phyloP scores from a whole-genome alignment of 2,113 vertebrate genomes.

The Grallaria varia region DNA sequence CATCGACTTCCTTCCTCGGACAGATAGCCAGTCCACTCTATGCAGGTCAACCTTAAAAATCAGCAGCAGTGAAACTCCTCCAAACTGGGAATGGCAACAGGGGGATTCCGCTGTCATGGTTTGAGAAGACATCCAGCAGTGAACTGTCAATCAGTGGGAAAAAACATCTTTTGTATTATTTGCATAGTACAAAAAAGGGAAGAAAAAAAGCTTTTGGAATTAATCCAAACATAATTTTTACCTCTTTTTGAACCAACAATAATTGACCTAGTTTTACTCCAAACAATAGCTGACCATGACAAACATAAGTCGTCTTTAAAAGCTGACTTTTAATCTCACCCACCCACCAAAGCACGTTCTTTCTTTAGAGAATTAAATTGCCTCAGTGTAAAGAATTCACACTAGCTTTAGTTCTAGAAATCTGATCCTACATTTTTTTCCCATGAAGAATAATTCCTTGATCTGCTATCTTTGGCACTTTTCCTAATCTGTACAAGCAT shows the following conservation, averaged over 20 bases:
- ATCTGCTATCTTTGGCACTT: slow-evolving; percentile 54
- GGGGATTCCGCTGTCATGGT: background rate
- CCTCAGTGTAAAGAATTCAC: slow-evolving; percentile 2
- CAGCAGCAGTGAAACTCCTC: background rate
- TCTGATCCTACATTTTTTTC: slow-evolving; percentile 31
- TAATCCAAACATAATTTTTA: slow-evolving; percentile 28
- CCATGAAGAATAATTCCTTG: slow-evolving; percentile 56
- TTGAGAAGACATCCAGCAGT: background rate
- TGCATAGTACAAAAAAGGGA: background rate
- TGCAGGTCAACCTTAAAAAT: background rate
- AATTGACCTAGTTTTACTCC: slow-evolving; percentile 43
- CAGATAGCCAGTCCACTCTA: background rate
- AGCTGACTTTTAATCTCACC: background rate
- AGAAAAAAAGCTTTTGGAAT: background rate
- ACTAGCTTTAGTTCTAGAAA: slow-evolving; percentile 36
- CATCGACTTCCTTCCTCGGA: background rate
- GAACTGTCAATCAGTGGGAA: background rate
- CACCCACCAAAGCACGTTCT: background rate
- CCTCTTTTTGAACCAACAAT: background rate
- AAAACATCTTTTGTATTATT: background rate
- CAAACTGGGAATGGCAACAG: background rate
- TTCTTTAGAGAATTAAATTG: slow-evolving; percentile 10
- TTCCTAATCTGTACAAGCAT: slow-evolving; percentile 53
- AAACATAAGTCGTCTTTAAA: background rate
- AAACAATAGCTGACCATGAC: slow-evolving; percentile 10